A percentile compares a stretch with the other conserved stretches of the same genome.
These are phyloP conservation scores for Sternarchorhynchus goeldii DNA, from an alignment of 2,797 vertebrate species.

Conservation along the genomic window DNA sequence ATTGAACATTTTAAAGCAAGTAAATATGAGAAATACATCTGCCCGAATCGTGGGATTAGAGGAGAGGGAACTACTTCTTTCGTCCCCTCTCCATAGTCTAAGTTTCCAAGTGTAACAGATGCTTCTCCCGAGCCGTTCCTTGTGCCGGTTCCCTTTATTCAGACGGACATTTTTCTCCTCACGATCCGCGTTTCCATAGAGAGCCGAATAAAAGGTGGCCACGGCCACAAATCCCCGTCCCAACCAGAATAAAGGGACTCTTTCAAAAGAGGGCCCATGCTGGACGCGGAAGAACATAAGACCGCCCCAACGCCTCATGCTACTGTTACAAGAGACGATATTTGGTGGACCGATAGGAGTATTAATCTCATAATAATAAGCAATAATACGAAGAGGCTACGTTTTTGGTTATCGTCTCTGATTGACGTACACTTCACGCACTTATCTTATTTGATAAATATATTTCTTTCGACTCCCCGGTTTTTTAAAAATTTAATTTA, in stretches of 20 bases:
- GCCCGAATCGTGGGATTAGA: constrained; percentile 62
- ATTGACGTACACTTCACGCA: no score
- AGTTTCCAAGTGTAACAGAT: constrained; percentile 99
- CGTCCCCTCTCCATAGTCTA: constrained; percentile 89
- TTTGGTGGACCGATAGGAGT: not conserved
- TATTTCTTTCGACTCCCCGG: no score
- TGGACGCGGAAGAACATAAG: constrained; percentile 80
- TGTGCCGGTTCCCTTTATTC: constrained; percentile 94
- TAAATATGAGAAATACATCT: constrained; percentile 48
- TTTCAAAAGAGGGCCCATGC: constrained; percentile 90
- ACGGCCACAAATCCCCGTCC: constrained; percentile 90
- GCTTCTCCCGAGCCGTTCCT: constrained; percentile 92
- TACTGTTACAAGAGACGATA: constrained; percentile 87
- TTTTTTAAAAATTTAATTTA: not conserved
- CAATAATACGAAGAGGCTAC: constrained; percentile 5
- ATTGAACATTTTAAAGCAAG: constrained; percentile 11
- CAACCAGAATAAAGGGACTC: constrained; percentile 91
- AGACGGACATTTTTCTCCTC: constrained; percentile 91
- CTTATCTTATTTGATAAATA: no score
- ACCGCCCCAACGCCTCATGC: constrained; percentile 72
- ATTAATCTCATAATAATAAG: not conserved
- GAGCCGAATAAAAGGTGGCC: constrained; percentile 94
- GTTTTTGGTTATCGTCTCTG: no score
- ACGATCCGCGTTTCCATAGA: constrained; percentile 98
- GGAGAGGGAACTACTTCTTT: constrained; percentile 80